Base-by-base conservation (phyloP, 1,140 invertebrate species). In the Tribolium madens region DNA sequence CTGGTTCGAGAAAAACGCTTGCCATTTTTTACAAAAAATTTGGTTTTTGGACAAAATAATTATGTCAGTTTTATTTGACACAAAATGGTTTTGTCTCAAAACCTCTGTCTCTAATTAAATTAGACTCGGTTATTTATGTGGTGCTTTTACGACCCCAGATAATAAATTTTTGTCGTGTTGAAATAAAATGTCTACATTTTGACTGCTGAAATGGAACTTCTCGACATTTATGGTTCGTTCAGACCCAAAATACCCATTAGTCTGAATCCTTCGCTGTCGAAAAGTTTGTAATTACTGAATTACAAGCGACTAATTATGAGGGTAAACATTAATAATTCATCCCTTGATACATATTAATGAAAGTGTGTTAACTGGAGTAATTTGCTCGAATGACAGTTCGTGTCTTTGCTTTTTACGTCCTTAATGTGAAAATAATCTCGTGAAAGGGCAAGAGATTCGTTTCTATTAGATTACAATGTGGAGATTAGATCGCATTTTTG, bases 401-500 rank as follows among this genome's bases (percentile, higher is more conserved):
- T 64, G 57, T 33, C 21, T 33, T 33, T 21, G 3, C 12, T 64
- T 64, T 64, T 64, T 33, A 2, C 14, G 3, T 1, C 26, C 6
- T 64, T 64, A 64, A 64, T 33, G 57, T 64, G 57, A 64, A 64
- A 64, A 33, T 64, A 64, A 64, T 64, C 57, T 64, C 57, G 26
- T 33, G 57, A 64, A 64, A 33, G 13, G 12, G 2, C 12, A 2
- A 12, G 48, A 50, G 57, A 31, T 13, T n/a, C 9, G 26, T 26
- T 57, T 57, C 18, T 57, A 64, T 64, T 33, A 64, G 57, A 31
- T 36, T 33, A 64, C 26, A 64, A 64, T 64, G 57, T 12, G 47
- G 42, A 50, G 70, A 72, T 72, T 50, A 50, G 46, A 50, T 72
- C 68, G 31, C 6, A 31, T 72, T 72, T 72, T 72, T 72, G 70